A percentile compares a stretch with the other conserved stretches of the same genome.
These are phyloP conservation scores for Argopecten irradians DNA, from an alignment of 1,140 invertebrate genomes.

Conservation along the genomic window DNA sequence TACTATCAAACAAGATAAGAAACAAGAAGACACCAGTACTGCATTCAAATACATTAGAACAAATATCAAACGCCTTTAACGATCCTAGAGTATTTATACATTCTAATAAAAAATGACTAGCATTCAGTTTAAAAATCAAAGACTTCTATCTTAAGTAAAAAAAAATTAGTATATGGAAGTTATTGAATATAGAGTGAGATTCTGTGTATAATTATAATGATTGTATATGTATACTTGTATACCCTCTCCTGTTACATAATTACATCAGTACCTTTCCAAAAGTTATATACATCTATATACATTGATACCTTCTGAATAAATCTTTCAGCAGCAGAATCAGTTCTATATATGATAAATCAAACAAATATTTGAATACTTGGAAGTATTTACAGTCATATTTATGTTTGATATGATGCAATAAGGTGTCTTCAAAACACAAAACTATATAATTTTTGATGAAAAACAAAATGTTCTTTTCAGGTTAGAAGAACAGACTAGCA, in stretches of 20 bases:
- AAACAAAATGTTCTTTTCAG: not conserved
- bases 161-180: not conserved
- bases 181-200: not conserved
- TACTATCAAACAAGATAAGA: too few relatives aligned
- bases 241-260: not conserved
- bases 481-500: not conserved
- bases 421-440: not conserved
- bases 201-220: not conserved
- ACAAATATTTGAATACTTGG: not conserved
- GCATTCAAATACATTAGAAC: too few relatives aligned
- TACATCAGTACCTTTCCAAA: not conserved
- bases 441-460: not conserved
- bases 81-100: not conserved
- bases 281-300: not conserved
- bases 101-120: constrained; percentile 17
- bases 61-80: too few relatives aligned
- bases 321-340: not conserved
- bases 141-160: not conserved
- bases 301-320: not conserved
- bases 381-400: not conserved
- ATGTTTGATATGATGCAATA: not conserved
- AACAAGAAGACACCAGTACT: too few relatives aligned
- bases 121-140: not conserved
- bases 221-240: not conserved
- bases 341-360: not conserved